Evolutionary conservation across 2,888 invertebrate species (phyloP), one percentile per base, ranked within the genome.

Genomic region (Hyalella azteca): DNA sequence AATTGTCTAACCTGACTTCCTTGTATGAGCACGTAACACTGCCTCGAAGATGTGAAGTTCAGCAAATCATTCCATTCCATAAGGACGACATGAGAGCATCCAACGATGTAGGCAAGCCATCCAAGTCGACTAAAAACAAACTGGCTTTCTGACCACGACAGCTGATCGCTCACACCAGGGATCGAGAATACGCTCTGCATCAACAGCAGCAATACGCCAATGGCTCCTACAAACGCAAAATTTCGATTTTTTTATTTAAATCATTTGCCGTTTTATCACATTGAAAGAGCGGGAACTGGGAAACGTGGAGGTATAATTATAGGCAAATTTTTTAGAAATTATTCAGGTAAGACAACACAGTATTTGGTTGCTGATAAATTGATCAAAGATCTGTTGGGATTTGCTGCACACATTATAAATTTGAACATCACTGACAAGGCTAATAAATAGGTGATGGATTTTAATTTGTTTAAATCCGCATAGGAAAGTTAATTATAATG

Each of bases 151-250:
- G 66, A 11, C 66, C 66, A 66, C 13, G 66, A 36, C 19, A 66
- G 66, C 66, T 66, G 66, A 19, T 66, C 66, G 19, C 66, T 19
- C 29, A 66, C 39, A 19, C 36, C 7, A 19, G 66, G 66, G 7
- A 66, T 66, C 29, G 39, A 66, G 66, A 66, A 66, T 32, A 36
- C 39, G 66, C 66, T 66, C 36, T 66, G 66, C 36, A 66, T 39
- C 29, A 66, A 19, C 66, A 66, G 66, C 32, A 66, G 36, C 66
- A 66, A 15, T 29, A 66, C 29, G 13, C 26, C 66, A 19, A 66
- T 36, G 36, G 39, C 15, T n/a, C 36, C 66, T 36, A 45, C 45
- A 45, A 45, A 9, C 9, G 15, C 9, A 15, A 9, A 45, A 45
- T 45, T 11, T 15, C 45, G 45, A 45, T 15, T 15, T 45, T 45